Conservation (phyloP, 2,113 vertebrate species). For the Dunckerocampus dactyliophorus region DNA sequence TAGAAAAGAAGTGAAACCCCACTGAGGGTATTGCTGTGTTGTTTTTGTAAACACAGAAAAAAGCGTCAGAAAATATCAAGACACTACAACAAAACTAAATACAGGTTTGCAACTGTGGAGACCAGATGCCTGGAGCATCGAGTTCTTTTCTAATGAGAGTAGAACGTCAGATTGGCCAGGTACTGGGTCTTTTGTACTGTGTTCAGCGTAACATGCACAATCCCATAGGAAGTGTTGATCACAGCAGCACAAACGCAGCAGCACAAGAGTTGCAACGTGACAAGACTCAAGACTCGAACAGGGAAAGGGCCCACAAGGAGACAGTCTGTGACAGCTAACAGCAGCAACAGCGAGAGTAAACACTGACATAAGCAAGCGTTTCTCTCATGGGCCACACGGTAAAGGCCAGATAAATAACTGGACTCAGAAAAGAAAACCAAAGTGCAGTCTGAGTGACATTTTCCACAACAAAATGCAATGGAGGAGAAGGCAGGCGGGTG, state of each 20-base stretch:
- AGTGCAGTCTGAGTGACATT: slow-evolving; percentile 15
- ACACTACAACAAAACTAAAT: slow-evolving; percentile 71
- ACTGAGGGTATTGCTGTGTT: slow-evolving; percentile 67
- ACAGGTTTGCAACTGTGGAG: slow-evolving; percentile 56
- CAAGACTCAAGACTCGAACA: neutral
- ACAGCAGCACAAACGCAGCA: slow-evolving; percentile 23
- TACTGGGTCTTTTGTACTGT: slow-evolving; percentile 37
- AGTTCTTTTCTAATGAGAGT: slow-evolving; percentile 38
- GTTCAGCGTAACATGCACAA: slow-evolving; percentile 43
- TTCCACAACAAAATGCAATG: slow-evolving; percentile 24
- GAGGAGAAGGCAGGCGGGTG: neutral
- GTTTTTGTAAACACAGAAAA: slow-evolving; percentile 70
- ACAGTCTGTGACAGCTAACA: slow-evolving; percentile 22
- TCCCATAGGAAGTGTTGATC: slow-evolving; percentile 29
- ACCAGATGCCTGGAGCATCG: slow-evolving; percentile 52
- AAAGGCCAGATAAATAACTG: slow-evolving; percentile 44
- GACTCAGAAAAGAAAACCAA: slow-evolving; percentile 11
- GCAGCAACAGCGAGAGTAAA: slow-evolving; percentile 14
- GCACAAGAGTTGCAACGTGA: slow-evolving; percentile 14
- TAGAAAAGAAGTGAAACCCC: slow-evolving; percentile 40
- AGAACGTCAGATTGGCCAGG: slow-evolving; percentile 47
- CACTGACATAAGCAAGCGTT: slow-evolving; percentile 52
- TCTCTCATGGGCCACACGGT: slow-evolving; percentile 67
- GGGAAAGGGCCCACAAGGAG: slow-evolving; percentile 14
- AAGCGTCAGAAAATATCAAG: slow-evolving; percentile 67